Base-by-base conservation (phyloP, 35 echinoderm and acorn worm genomes). In the Apostichopus californicus region DNA sequence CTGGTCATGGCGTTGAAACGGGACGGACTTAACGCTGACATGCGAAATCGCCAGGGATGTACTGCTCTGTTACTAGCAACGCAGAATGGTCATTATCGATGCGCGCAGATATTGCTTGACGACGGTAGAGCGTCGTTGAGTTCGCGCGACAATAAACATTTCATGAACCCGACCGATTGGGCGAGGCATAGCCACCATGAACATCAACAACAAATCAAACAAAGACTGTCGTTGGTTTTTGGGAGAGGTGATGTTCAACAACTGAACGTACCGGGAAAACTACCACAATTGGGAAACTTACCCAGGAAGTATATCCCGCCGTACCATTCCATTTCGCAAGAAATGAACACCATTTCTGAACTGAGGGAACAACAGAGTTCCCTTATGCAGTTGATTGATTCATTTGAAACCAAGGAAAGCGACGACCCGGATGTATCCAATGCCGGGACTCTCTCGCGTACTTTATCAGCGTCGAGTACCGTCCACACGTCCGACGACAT, bases 141-240 rank as follows among this genome's bases (percentile, higher is more conserved):
- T 84, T 94, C 95, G 8, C 75, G 97, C 28, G 97, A 99, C 90
- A 99, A 99, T 70, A 93, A 89, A 61, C 90, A 86, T 81, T 99
- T 96, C 55, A 99, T 99, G 97, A 99, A 96, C 72, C 84, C 97
- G 4, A 91, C 90, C 1, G 97, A 99, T 65, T 99, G 97, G 97
- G 97, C 97, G n/a, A 91, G 86, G 14, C 88, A 95, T 26, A 99
- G 95, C 57, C 93, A 95, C 70, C 54, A 81, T 26, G 82, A 87
- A 9, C 78, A 95, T 18, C 25, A 90, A 63, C 77, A 70, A 54
- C 93, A 97, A 68, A 85, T 97, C 4, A 94, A 94, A 86, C 71
- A 56, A 9, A 93, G 88, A 34, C 0, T 91, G 14, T 56, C 72
- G 8, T 9, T 79, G 14, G 61, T 91, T 2, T 79, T 79, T 59